These are phyloP conservation scores for Lophochroa leadbeateri DNA, from an alignment of 2,113 vertebrate species.

Conservation along the genomic window DNA sequence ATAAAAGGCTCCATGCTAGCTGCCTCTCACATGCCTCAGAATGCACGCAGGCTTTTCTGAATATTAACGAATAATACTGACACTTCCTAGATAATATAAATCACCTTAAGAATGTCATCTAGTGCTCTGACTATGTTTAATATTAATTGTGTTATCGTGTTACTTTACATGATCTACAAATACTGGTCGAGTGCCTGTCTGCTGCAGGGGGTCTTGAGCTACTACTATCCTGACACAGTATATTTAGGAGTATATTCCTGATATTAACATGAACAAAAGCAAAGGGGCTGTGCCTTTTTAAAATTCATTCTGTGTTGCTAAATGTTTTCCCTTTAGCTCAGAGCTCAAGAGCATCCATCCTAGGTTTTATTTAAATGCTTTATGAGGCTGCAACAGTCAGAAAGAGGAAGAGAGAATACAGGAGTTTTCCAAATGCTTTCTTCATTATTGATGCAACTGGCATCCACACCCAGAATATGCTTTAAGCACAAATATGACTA, in stretches of 20 bases:
- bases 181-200: background rate
- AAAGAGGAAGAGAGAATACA: background rate
- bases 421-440: slow-evolving; percentile 3
- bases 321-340: background rate
- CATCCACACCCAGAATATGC: background rate
- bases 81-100: background rate
- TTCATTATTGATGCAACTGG: slow-evolving; percentile 13
- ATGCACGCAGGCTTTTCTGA: background rate
- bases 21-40: background rate
- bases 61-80: background rate
- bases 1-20: background rate
- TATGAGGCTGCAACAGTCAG: background rate
- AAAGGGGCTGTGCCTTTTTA: background rate
- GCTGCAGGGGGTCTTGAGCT: background rate
- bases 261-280: background rate
- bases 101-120: background rate
- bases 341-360: background rate
- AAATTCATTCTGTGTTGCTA: background rate
- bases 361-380: background rate
- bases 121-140: background rate
- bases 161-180: background rate
- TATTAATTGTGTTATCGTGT: background rate
- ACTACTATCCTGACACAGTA: background rate
- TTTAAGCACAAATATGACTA: slow-evolving; percentile 17
- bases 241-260: background rate